These are phyloP conservation scores for Zootoca vivipara DNA, from an alignment of 2,113 vertebrate species.

Conservation along the genomic window DNA sequence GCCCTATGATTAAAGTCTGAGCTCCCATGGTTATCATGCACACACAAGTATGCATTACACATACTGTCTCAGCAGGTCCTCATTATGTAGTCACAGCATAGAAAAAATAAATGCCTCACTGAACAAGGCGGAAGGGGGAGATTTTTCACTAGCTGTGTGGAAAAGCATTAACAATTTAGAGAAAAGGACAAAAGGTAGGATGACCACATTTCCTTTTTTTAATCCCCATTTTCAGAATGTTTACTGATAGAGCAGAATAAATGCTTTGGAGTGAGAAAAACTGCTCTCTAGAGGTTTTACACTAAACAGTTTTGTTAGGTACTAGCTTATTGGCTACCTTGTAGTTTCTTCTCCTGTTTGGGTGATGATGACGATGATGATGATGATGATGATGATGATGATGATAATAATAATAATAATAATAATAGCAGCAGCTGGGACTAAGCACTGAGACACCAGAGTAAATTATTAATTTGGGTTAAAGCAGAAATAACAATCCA, in stretches of 20 bases:
- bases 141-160: slow-evolving; percentile 52
- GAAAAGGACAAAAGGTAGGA: slow-evolving; percentile 42
- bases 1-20: slow-evolving; percentile 67
- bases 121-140: slow-evolving; percentile 55
- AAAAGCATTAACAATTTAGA: slow-evolving; percentile 55
- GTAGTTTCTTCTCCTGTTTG: neutral
- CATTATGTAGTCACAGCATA: slow-evolving; percentile 68
- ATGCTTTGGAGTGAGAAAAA: slow-evolving; percentile 28
- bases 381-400: no score
- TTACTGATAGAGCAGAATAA: slow-evolving; percentile 29
- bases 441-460: slow-evolving; percentile 55
- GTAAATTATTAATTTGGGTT: slow-evolving; percentile 63
- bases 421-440: neutral
- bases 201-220: slow-evolving; percentile 24
- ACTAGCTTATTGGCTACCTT: neutral
- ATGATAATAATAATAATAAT: no score
- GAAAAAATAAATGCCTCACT: slow-evolving; percentile 62
- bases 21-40: slow-evolving; percentile 61
- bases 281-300: slow-evolving; percentile 30
- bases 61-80: slow-evolving; percentile 60
- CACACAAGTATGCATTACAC: slow-evolving; percentile 54
- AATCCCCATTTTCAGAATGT: slow-evolving; percentile 34
- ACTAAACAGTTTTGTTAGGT: slow-evolving; percentile 17
- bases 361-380: no score
- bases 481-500: slow-evolving; percentile 50